Percentiles rank a stretch among this genome's conserved stretches.
Evolutionary conservation across 2,888 invertebrate species (phyloP).

Genomic region (Halocaridina rubra): DNA sequence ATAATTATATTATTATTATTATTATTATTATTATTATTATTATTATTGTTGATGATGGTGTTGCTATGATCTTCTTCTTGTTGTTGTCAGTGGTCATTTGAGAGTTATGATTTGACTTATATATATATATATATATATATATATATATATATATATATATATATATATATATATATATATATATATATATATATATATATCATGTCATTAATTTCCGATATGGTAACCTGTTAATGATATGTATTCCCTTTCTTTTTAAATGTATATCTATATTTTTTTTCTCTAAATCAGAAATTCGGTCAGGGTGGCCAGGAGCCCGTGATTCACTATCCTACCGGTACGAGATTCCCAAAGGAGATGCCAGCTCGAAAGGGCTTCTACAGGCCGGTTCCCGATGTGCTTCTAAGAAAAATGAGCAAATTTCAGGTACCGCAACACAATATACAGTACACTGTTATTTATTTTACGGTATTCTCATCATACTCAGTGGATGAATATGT

Average conservation of each 20-base stretch:
- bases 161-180: background rate
- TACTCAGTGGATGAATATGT: too few relatives aligned
- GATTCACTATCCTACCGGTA: background rate
- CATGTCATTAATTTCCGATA: background rate
- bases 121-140: background rate
- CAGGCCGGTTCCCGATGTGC: background rate
- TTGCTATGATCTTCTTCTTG: too few relatives aligned
- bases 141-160: background rate
- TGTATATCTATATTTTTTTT: background rate
- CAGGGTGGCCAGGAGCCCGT: background rate
- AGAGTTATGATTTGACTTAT: too few relatives aligned
- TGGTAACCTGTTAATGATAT: too few relatives aligned
- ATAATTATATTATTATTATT: too few relatives aligned
- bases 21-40: too few relatives aligned
- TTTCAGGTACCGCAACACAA: conserved; percentile 7
- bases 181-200: background rate
- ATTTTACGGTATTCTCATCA: too few relatives aligned
- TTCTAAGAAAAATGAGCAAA: background rate
- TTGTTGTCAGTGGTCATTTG: too few relatives aligned
- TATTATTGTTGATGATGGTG: too few relatives aligned
- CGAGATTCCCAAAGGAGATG: background rate
- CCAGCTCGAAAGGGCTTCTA: background rate
- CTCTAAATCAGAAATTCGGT: conserved; percentile 17
- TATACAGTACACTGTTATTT: too few relatives aligned
- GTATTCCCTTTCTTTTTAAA: background rate